Evolutionary conservation across 2,888 invertebrate genomes (phyloP).

Genomic region (Xiphydria camelus): DNA sequence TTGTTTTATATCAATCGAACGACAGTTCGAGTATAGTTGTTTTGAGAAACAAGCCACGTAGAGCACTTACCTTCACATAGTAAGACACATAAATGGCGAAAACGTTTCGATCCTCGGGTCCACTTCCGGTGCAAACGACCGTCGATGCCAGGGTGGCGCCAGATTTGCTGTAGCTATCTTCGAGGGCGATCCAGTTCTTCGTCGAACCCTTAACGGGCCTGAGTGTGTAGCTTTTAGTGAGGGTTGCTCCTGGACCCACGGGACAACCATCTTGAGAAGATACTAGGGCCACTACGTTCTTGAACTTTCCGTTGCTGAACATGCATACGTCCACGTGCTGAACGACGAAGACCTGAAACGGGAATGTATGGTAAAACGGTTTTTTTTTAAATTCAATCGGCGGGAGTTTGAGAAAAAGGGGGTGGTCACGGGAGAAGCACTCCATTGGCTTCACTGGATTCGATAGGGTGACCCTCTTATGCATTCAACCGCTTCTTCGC

Average conservation of each 20-base stretch:
- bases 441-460: too few relatives aligned
- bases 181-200: constrained; percentile 90
- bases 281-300: constrained; percentile 80
- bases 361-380: not conserved
- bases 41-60: too few relatives aligned
- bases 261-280: constrained; percentile 69
- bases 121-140: constrained; percentile 59
- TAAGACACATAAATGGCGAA: constrained; percentile 91
- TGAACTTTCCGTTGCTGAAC: constrained; percentile 93
- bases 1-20: too few relatives aligned
- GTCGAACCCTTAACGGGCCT: constrained; percentile 76
- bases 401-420: not conserved
- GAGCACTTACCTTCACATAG: constrained; percentile 79
- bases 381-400: too few relatives aligned
- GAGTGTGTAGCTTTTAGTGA: constrained; percentile 68
- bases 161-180: constrained; percentile 73
- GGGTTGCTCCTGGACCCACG: constrained; percentile 67
- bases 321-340: constrained; percentile 93
- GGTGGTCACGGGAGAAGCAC: too few relatives aligned
- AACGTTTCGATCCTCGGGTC: constrained; percentile 78
- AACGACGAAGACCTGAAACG: constrained; percentile 74
- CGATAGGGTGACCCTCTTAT: too few relatives aligned
- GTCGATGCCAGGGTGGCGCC: constrained; percentile 63
- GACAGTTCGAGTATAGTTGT: too few relatives aligned
- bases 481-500: too few relatives aligned